Conservation (phyloP, 2,113 vertebrate species). For the Apistogramma diplotaenia region DNA sequence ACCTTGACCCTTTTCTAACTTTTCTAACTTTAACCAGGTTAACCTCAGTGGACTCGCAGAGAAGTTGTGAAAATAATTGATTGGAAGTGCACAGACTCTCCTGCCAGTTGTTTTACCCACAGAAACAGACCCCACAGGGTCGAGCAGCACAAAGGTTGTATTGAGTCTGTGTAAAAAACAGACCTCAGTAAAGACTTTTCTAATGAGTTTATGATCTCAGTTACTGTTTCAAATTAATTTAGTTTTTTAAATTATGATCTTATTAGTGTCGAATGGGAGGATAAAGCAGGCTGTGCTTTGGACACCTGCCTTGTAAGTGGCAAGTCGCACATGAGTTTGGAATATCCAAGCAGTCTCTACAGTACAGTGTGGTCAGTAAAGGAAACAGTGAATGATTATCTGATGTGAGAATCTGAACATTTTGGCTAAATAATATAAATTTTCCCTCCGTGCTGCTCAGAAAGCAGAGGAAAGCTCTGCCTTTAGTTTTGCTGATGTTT, state of each 20-base stretch:
- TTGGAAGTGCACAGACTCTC: not conserved
- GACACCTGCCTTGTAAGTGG: not conserved
- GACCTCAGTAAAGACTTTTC: not conserved
- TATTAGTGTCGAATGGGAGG: not conserved
- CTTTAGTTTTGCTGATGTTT: not conserved
- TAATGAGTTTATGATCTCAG: not conserved
- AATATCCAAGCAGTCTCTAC: not conserved
- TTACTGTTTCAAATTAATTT: not conserved
- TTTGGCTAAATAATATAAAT: not conserved
- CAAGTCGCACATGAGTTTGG: not conserved
- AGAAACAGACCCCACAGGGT: too few relatives aligned
- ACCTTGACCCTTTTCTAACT: fast-evolving
- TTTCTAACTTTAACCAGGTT: not conserved
- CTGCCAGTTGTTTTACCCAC: fast-evolving
- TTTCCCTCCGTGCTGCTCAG: not conserved
- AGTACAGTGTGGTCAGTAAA: not conserved
- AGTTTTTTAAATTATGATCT: not conserved
- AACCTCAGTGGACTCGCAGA: too few relatives aligned
- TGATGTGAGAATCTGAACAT: not conserved
- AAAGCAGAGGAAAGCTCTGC: not conserved
- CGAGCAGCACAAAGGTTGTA: not conserved
- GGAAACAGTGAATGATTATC: not conserved
- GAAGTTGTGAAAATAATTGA: not conserved
- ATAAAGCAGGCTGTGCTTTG: not conserved
- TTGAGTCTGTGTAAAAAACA: not conserved